Evolutionary conservation across 2,797 vertebrate species (phyloP), one percentile per base, ranked within the genome.

Genomic region (Gymnopithys bicolor): DNA sequence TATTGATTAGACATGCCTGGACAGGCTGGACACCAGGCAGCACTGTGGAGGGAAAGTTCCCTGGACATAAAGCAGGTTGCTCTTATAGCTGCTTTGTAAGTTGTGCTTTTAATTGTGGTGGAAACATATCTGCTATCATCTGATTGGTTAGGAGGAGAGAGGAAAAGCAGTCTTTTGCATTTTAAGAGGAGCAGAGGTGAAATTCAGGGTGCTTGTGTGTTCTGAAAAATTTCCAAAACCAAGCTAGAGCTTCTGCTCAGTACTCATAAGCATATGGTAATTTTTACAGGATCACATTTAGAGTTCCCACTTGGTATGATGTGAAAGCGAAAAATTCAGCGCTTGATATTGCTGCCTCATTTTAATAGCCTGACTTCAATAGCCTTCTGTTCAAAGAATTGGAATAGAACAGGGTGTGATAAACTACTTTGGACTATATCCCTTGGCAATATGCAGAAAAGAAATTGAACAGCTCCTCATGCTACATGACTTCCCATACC

Each of bases 311-410:
- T 93, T 87, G 68, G 49, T 92, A 37, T 69, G 71, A 85, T 85
- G 67, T 95, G 84, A 94, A 96, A 93, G 60, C 87, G 60, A 85
- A 94, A 89, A 94, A 69, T 7, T 41, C 87, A 39, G 53, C 91
- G 71, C 90, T 94, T 94, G 79, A 88, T 91, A 93, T 33, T 81
- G 69, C 91, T 94, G 53, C 75, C 73, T 94, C 66, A 66, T 94
- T 96, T 84, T 93, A 90, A 88, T 78, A 93, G 80, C 62, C 78
- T 91, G 66, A 91, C 87, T 96, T 95, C 87, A 91, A 58, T 94
- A 79, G 83, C 89, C 84, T 93, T 90, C 85, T 86, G 68, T 91
- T 95, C 91, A 91, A 94, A 91, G 73, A 86, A 75, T 9, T 95
- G 85, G 63, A 92, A 74, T 63, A 91, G 83, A 93, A 88, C 14